Base-by-base conservation (phyloP, 30 jellyfish, hydroid and myxozoan species). In the Hydractinia echinata region DNA sequence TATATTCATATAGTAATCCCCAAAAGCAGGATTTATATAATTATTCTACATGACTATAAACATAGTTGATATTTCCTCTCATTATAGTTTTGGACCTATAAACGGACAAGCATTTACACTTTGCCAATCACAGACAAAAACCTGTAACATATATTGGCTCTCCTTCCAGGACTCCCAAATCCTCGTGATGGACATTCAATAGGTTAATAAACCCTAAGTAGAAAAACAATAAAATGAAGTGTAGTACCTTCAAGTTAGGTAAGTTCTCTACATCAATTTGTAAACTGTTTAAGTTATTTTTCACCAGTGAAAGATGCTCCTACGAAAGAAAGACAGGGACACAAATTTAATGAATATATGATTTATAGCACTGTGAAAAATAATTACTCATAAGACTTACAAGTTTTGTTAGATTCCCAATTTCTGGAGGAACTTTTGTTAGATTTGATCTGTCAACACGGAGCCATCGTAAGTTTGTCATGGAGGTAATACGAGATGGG, bases 281-380 rank as follows among this genome's bases (percentile, higher is more conserved):
- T 30, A 92, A 80, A 51, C 97, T 88, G 53, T 95, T 82, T 30
- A 92, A 81, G 53, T 87, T 87, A 71, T 92, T 92, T 53, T 86
- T 87, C 11, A 92, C 98, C 58, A 92, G 84, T 8, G 98, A 92
- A n/a, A 92, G 70, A 84, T 92, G 98, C 76, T 92, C 98, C 98
- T 92, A 52, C n/a, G 10, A 87, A 83, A 53, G 66, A 72, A 39
- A 49, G 60, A 6, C n/a, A 60, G 18, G n/a, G 70, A 9, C 8
- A 51, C 8, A 6, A 8, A 10, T 48, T 7, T 30, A 51, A 6
- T 64, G 16, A 64, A 64, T 64, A n/a, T 7, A 64, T 0, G 4
- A 64, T 30, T 30, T 30, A 64, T 6, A 64, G 19, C 19, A 64
- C 9, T 64, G 10, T 6, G 74, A 6, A 7, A 64, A n/a, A 6